phyloP scores from a whole-genome alignment of 2,113 vertebrate species.

The Zingel zingel region DNA sequence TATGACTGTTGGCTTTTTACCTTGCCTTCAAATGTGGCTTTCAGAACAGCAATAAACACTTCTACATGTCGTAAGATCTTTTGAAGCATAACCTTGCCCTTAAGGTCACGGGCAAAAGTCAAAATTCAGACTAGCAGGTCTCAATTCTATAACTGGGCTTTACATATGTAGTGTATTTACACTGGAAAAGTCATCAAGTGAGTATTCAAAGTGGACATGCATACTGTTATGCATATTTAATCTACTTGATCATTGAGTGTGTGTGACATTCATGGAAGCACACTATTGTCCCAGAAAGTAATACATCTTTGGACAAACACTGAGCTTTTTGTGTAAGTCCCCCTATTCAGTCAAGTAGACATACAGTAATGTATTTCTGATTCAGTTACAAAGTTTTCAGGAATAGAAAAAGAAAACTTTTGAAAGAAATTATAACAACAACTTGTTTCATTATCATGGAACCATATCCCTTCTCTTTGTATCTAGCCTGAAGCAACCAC shows the following conservation, averaged over 20 bases:
- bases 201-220: neutral
- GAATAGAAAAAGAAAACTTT: neutral
- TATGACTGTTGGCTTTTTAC: too few relatives aligned
- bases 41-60: neutral
- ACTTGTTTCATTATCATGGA: neutral
- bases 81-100: too few relatives aligned
- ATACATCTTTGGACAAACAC: neutral
- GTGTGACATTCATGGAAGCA: neutral
- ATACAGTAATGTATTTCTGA: neutral
- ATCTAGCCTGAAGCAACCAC: conserved; percentile 20
- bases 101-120: too few relatives aligned
- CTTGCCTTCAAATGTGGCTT: neutral
- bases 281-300: neutral
- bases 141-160: neutral
- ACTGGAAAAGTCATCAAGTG: neutral
- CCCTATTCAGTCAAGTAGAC: neutral
- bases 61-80: too few relatives aligned
- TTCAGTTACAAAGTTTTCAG: neutral
- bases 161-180: neutral
- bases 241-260: neutral
- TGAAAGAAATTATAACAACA: neutral
- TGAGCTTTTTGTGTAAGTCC: neutral
- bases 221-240: neutral
- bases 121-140: too few relatives aligned
- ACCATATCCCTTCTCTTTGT: conserved; percentile 5